Evolutionary conservation across 2,888 invertebrate genomes (phyloP), one percentile per base, ranked within the genome.

Genomic region (Elegia similella): DNA sequence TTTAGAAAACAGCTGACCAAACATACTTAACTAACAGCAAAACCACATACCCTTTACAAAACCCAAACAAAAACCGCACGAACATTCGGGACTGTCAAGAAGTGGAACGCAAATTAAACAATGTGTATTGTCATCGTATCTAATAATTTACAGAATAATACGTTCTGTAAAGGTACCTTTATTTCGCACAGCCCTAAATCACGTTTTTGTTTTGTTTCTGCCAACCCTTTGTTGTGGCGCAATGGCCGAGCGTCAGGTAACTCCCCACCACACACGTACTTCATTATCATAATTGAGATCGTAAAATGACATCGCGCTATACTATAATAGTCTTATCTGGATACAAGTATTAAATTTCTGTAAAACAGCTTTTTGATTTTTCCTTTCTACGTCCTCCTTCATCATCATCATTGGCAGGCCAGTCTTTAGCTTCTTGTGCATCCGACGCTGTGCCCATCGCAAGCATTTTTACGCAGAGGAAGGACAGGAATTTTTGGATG

Each of bases 161-260:
- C 66, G 69, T 74, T 75, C 62, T 64, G 67, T 68, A 69, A 72
- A 69, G 68, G 70, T 75, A 76, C 80, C 76, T 79, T 79, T 75
- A 80, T 82, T 79, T 79, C 73, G 74, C 67, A 75, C 71, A 71
- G 71, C 60, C 78, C 72, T 85, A 85, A 84, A 86, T 86, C 84
- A 84, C 69, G 76, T 80, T 81, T 82, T 82, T 83, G 80, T 82
- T 81, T 84, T 34, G 34, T 34, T 34, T 34, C 61, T 80, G 79
- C 76, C 80, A 75, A 76, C 71, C 76, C 78, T 81, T 84, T 85
- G 84, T 84, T 80, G 70, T 65, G 64, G 62, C 73, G 76, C 66
- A 70, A 73, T 74, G 68, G 68, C 72, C 68, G 64, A 62, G 62
- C 67, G 60, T 62, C 70, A 70, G 67, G 69, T 70, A 68, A 3